These are phyloP conservation scores for Peromyscus californicus DNA, from an alignment of 2,113 vertebrate genomes.

Conservation along the genomic window DNA sequence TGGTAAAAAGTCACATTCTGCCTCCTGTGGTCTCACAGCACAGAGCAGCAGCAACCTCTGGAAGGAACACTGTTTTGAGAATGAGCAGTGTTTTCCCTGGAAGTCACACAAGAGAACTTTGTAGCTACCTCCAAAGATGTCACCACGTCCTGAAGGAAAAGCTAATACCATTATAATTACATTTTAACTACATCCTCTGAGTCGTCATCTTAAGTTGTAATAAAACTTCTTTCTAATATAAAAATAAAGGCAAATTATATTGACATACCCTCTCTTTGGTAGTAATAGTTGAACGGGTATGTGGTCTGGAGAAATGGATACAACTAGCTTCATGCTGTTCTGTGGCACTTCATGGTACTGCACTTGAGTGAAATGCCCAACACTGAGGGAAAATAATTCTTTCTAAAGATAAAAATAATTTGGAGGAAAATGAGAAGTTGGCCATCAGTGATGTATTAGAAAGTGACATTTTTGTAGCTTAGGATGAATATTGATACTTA, in stretches of 20 bases:
- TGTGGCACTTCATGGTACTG: background rate
- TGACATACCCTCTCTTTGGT: constrained; percentile 51
- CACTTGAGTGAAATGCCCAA: constrained; percentile 62
- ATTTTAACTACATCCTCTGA: constrained; percentile 72
- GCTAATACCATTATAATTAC: constrained; percentile 58
- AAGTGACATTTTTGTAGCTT: constrained; percentile 21
- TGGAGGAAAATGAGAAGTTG: constrained; percentile 37
- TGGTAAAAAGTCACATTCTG: background rate
- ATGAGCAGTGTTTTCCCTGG: constrained; percentile 37
- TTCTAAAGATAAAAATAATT: constrained; percentile 62
- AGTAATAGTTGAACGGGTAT: constrained; percentile 58
- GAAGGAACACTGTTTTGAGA: constrained; percentile 57
- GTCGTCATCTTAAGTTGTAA: constrained; percentile 56
- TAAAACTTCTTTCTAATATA: constrained; percentile 68
- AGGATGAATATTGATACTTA: constrained; percentile 51
- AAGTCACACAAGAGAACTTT: constrained; percentile 48
- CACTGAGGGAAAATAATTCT: constrained; percentile 21
- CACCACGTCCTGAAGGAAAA: constrained; percentile 46
- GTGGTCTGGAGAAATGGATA: background rate
- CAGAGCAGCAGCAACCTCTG: background rate
- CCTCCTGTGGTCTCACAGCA: background rate
- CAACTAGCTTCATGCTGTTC: background rate
- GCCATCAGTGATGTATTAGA: constrained; percentile 33
- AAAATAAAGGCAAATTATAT: constrained; percentile 77
- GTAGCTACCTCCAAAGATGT: constrained; percentile 46